Evolutionary conservation across 2,888 invertebrate genomes (phyloP), one percentile per base, ranked within the genome.

Genomic region (Ormyrus thymus): DNA sequence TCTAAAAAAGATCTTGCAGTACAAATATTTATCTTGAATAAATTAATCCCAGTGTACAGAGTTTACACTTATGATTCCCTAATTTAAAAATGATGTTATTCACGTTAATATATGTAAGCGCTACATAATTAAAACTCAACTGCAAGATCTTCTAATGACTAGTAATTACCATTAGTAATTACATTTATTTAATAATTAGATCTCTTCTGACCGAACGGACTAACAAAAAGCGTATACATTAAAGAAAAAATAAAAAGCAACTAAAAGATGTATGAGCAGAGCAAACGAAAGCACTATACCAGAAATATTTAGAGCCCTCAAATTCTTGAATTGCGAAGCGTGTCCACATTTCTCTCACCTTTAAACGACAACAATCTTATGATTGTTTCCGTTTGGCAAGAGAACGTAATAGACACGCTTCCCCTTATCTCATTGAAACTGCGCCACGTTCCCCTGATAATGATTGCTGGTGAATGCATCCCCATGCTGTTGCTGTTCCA

Each of bases 321-420:
- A 64, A 46, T 61, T 51, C 29, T 56, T 11, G 71, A 55, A 50
- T 81, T 46, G 46, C 53, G 79, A 81, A 81, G 81, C 81, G 79
- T 77, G 79, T 58, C 79, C 61, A 51, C 29, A 65, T 62, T 69
- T 68, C 66, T 65, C 69, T 80, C 75, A 83, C 80, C 81, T 83
- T 84, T 85, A 89, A 76, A 89, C 89, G 83, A 90, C 89, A 75
- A 90, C 89, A 81, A 90, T 89, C 81, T 89, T 90, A 75, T 90
- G 89, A 84, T 89, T 90, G 83, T 89, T 89, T 82, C 89, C 90
- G 83, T 90, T 89, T n/a, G 90, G 89, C 86, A 90, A 85, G 82
- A 90, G 89, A 84, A 90, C 89, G 81, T 90, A 90, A 84, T 89
- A 90, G 87, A 90, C 89, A 86, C 89, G 89, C 87, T 89, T 89